These are phyloP conservation scores for Uloborus plumipes DNA, from an alignment of 2,888 invertebrate species.

Conservation along the genomic window DNA sequence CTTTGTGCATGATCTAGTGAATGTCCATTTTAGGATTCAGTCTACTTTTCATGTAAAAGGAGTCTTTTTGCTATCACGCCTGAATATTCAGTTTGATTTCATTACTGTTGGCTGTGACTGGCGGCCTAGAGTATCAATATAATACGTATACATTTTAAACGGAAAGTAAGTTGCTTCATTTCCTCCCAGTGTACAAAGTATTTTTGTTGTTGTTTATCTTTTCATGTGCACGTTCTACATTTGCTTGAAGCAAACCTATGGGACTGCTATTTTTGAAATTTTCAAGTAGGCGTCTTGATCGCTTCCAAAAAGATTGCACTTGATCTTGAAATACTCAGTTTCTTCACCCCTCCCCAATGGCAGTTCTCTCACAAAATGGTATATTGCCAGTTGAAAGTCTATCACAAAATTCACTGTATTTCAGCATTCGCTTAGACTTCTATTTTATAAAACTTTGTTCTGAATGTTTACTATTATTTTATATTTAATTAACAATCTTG, in stretches of 20 bases:
- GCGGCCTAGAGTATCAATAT: too few species aligned
- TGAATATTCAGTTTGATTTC: background rate
- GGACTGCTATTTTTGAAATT: too few species aligned
- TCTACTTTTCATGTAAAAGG: constrained; percentile 20
- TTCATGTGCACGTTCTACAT: too few species aligned
- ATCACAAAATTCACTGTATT: background rate
- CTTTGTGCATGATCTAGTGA: background rate
- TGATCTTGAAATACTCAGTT: constrained; percentile 45
- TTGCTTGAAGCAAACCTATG: too few species aligned
- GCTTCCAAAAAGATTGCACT: constrained; percentile 9
- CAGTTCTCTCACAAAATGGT: constrained; percentile 43
- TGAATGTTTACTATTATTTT: background rate
- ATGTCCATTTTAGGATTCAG: constrained; percentile 55
- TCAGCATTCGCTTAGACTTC: background rate
- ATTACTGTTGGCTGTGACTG: too few species aligned
- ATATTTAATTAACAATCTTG: too few species aligned
- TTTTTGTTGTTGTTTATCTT: too few species aligned
- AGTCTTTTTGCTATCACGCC: background rate
- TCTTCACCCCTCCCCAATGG: constrained; percentile 29
- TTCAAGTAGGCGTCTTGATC: too few species aligned
- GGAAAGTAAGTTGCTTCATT: too few species aligned
- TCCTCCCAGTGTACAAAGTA: too few species aligned
- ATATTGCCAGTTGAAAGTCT: constrained; percentile 12
- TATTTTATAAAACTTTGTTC: constrained; percentile 6
- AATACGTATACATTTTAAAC: too few species aligned